phyloP scores from a whole-genome alignment of 2,113 vertebrate genomes.

The Ibidorhyncha struthersii region DNA sequence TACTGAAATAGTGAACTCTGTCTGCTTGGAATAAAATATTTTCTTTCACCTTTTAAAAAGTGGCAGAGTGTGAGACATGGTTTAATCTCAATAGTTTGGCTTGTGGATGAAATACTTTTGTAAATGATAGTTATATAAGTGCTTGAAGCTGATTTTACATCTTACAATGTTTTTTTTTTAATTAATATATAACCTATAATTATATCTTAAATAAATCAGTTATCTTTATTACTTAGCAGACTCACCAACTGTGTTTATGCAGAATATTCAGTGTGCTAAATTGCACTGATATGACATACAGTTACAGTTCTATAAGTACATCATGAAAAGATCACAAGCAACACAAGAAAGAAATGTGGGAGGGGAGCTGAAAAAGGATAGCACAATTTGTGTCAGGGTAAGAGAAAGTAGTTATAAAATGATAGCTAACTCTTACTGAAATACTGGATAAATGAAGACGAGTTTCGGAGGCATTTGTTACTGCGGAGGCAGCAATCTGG shows the following conservation, averaged over 20 bases:
- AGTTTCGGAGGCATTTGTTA: not conserved
- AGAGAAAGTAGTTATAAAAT: not conserved
- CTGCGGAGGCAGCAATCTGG: not conserved
- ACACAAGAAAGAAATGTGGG: not conserved
- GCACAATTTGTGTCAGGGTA: not conserved
- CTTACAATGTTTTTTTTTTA: not conserved
- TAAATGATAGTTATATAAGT: not conserved
- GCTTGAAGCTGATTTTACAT: not conserved
- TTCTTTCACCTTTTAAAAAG: constrained; percentile 28
- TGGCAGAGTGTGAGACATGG: not conserved
- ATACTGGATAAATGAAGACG: not conserved
- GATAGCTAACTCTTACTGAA: not conserved
- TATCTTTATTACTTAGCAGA: not conserved
- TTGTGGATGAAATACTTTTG: not conserved
- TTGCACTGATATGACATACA: not conserved
- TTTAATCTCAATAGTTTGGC: not conserved
- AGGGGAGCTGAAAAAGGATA: not conserved
- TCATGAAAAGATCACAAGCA: not conserved
- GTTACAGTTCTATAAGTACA: not conserved
- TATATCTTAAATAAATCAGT: not conserved
- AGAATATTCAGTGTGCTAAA: not conserved
- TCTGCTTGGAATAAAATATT: not conserved
- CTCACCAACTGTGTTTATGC: not conserved
- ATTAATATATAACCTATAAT: not conserved
- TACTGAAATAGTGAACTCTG: not conserved